phyloP scores from a whole-genome alignment of 2,797 vertebrate genomes.

The Pelochelys cantorii region DNA sequence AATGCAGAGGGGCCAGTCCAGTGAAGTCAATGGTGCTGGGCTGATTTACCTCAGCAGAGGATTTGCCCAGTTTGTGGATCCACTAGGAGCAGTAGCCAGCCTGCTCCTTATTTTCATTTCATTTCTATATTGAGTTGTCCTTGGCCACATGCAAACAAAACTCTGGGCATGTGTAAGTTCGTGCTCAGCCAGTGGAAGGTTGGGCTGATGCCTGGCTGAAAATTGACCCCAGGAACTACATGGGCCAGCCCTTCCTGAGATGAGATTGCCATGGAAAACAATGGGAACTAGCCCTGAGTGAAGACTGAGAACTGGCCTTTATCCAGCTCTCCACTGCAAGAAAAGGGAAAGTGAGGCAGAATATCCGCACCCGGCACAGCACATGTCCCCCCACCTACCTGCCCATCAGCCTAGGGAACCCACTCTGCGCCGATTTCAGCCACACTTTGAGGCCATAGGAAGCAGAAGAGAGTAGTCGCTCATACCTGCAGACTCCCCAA shows the following conservation, averaged over 20 bases:
- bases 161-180: background rate
- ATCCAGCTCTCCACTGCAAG: accelerated
- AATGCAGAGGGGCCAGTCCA: background rate
- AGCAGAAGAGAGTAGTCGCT: background rate
- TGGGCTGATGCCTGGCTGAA: background rate
- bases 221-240: background rate
- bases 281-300: background rate
- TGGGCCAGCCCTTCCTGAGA: conserved; percentile 46
- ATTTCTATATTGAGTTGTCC: background rate
- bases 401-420: accelerated
- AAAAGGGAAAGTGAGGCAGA: background rate
- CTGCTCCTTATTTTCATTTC: background rate
- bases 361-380: background rate
- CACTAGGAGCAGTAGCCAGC: too few species aligned
- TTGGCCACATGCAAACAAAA: background rate
- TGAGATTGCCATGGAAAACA: background rate
- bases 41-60: background rate
- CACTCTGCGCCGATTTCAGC: background rate
- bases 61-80: background rate
- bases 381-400: background rate
- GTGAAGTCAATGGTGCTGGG: background rate
- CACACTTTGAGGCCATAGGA: background rate
- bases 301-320: background rate
- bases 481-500: background rate
- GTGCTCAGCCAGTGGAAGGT: background rate